Conservation (phyloP, 2,888 invertebrate species). For the Hermaeophaga mercurialis region DNA sequence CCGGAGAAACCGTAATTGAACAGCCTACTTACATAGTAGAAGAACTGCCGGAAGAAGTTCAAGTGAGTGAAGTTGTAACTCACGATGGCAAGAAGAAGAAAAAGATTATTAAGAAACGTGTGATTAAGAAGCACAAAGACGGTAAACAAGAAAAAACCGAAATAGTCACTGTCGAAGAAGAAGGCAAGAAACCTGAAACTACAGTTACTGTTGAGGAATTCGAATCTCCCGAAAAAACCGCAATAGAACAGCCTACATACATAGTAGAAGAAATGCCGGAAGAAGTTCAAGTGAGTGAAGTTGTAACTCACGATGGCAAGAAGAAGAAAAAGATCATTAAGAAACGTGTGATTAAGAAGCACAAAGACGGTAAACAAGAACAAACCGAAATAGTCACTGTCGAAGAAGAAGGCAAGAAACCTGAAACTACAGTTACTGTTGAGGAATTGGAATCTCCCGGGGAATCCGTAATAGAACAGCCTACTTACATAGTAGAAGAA, state of each 20-base stretch:
- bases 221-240: constrained; percentile 38
- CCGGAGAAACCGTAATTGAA: constrained; percentile 24
- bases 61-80: constrained; percentile 48
- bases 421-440: constrained; percentile 53
- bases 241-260: constrained; percentile 34
- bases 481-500: constrained; percentile 40
- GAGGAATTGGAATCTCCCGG: constrained; percentile 44
- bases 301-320: constrained; percentile 53
- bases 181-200: constrained; percentile 45
- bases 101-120: constrained; percentile 45
- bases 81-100: constrained; percentile 49
- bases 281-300: constrained; percentile 50
- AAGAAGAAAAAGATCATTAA: constrained; percentile 54
- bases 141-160: constrained; percentile 50
- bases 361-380: constrained; percentile 54
- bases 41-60: constrained; percentile 43
- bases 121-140: constrained; percentile 42
- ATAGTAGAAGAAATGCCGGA: constrained; percentile 48
- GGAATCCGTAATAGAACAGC: constrained; percentile 16
- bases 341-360: constrained; percentile 56
- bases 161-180: constrained; percentile 49
- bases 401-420: constrained; percentile 56
- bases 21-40: constrained; percentile 32
- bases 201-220: constrained; percentile 49
- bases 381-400: constrained; percentile 41